Conservation (phyloP, 2,888 invertebrate species). For the Leucozona laternaria region DNA sequence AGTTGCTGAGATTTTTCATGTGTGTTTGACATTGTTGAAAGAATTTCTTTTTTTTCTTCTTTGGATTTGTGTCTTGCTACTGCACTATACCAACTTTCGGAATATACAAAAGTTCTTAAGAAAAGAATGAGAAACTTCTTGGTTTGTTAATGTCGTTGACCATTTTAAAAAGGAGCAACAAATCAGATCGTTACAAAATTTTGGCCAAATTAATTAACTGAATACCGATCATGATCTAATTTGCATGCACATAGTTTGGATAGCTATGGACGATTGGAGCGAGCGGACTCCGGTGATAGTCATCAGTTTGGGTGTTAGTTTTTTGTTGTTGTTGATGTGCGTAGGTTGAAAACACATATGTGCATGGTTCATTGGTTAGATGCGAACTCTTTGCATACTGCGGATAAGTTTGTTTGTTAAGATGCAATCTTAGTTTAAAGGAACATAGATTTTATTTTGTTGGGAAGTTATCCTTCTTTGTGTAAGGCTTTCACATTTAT, state of each 20-base stretch:
- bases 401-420: background rate
- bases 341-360: conserved; percentile 5
- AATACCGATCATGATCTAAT: conserved; percentile 51
- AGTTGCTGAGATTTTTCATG: conserved; percentile 44
- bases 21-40: conserved; percentile 50
- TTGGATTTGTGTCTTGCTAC: conserved; percentile 4
- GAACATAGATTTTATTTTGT: background rate
- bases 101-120: conserved; percentile 15
- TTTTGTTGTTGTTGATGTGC: background rate
- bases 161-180: conserved; percentile 22
- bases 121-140: background rate
- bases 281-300: conserved; percentile 16
- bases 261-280: conserved; percentile 33
- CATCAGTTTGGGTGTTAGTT: conserved; percentile 7
- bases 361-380: background rate
- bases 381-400: background rate
- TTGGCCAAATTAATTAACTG: conserved; percentile 67
- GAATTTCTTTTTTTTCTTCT: conserved; percentile 27
- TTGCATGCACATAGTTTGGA: conserved; percentile 54
- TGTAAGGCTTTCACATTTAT: no score
- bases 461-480: background rate
- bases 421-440: background rate
- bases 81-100: conserved; percentile 17
- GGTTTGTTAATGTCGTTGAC: conserved; percentile 29
- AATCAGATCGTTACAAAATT: conserved; percentile 30